Evolutionary conservation across 2,888 invertebrate species (phyloP).

Genomic region (Idaea aversata): DNA sequence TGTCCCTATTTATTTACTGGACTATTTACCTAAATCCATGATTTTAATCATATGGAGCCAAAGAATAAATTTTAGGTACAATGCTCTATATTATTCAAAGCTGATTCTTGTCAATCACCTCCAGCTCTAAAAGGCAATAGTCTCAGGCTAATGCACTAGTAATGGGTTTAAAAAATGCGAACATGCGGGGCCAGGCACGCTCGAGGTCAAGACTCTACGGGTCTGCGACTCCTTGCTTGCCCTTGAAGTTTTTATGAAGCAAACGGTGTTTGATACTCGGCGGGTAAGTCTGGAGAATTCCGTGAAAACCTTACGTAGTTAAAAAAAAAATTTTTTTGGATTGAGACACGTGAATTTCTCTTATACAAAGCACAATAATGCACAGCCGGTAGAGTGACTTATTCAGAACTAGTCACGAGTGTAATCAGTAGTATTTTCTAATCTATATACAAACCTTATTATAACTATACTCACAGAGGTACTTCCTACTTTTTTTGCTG

Average conservation of each 20-base stretch:
- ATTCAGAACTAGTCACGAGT: too few species aligned
- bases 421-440: background rate
- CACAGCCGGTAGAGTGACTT: background rate
- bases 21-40: background rate
- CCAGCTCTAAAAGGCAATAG: background rate
- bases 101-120: background rate
- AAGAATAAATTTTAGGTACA: background rate
- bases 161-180: slow-evolving; percentile 38
- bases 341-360: background rate
- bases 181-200: slow-evolving; percentile 40
- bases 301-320: slow-evolving; percentile 28
- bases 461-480: background rate
- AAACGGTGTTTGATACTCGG: slow-evolving; percentile 43
- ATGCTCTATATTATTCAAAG: background rate
- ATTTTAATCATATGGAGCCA: background rate
- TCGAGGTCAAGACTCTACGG: slow-evolving; percentile 71
- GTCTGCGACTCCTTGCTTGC: slow-evolving; percentile 57
- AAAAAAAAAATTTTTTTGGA: background rate
- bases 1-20: too few species aligned
- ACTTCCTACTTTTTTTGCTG: too few species aligned
- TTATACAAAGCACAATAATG: background rate
- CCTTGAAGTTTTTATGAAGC: slow-evolving; percentile 66
- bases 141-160: slow-evolving; percentile 40
- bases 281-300: slow-evolving; percentile 5
- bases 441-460: background rate